A percentile compares a stretch with the other conserved stretches of the same genome.
Conservation (phyloP, 2,888 invertebrate genomes). For the Chrysomela aeneicollis region DNA sequence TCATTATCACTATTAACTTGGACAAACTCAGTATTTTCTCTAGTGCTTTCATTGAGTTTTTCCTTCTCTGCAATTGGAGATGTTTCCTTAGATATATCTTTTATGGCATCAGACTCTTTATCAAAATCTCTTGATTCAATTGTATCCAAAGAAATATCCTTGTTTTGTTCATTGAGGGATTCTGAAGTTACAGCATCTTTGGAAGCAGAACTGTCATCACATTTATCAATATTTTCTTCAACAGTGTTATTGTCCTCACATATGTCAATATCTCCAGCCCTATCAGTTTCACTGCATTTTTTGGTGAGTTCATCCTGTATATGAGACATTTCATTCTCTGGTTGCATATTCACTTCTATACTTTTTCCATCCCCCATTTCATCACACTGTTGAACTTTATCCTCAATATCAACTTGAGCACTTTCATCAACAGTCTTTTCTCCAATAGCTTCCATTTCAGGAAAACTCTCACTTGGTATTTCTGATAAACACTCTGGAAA, state of each 20-base stretch:
- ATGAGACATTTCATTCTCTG: background rate
- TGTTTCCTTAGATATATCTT: constrained; percentile 1
- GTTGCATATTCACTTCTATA: background rate
- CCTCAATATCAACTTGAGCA: background rate
- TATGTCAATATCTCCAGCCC: constrained; percentile 18
- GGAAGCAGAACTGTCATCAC: background rate
- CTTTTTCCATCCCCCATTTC: background rate
- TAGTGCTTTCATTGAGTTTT: constrained; percentile 31
- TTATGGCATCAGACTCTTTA: constrained; percentile 1
- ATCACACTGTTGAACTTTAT: background rate
- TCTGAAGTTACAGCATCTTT: background rate
- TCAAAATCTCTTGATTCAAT: background rate
- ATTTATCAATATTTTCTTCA: constrained; percentile 4
- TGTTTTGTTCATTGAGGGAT: background rate
- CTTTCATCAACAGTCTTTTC: constrained; percentile 14
- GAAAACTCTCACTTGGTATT: constrained; percentile 34
- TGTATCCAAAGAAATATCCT: background rate
- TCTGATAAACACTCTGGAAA: constrained; percentile 29
- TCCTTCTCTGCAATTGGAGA: constrained; percentile 49
- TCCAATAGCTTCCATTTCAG: constrained; percentile 21
- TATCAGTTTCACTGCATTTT: constrained; percentile 26
- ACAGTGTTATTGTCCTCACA: constrained; percentile 1
- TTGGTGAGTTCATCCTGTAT: background rate
- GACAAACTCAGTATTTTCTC: constrained; percentile 48
- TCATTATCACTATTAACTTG: constrained; percentile 48